phyloP scores from a whole-genome alignment of 2,888 invertebrate genomes.

The Pteria penguin region DNA sequence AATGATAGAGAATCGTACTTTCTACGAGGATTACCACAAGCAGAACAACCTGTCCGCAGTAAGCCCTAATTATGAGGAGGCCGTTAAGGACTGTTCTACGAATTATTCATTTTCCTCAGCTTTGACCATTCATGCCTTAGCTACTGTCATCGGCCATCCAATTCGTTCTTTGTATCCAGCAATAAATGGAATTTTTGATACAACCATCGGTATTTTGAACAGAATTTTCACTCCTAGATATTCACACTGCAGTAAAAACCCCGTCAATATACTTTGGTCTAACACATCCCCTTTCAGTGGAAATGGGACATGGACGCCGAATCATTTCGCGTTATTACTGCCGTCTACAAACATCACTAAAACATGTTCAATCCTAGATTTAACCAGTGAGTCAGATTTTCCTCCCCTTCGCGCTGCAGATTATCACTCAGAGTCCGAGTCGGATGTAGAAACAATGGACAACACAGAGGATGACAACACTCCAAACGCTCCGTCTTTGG shows the following conservation, averaged over 20 bases:
- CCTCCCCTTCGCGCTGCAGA: no score
- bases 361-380: no score
- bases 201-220: no score
- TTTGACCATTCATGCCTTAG: slow-evolving; percentile 16
- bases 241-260: slow-evolving; percentile 11
- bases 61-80: not conserved
- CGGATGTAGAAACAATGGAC: no score
- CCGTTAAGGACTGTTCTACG: not conserved
- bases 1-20: not conserved
- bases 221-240: no score
- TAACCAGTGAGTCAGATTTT: no score
- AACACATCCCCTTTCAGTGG: not conserved
- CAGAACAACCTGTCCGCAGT: not conserved
- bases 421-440: no score
- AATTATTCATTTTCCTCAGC: not conserved
- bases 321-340: no score
- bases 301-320: slow-evolving; percentile 7
- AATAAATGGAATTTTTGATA: slow-evolving; percentile 2
- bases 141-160: not conserved
- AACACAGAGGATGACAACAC: no score
- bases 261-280: slow-evolving; percentile 17
- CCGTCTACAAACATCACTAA: no score
- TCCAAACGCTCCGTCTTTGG: no score
- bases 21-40: not conserved
- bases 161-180: slow-evolving; percentile 9